Evolutionary conservation across 2,797 vertebrate genomes (phyloP), one percentile per base, ranked within the genome.

Genomic region (Salarias fasciatus): DNA sequence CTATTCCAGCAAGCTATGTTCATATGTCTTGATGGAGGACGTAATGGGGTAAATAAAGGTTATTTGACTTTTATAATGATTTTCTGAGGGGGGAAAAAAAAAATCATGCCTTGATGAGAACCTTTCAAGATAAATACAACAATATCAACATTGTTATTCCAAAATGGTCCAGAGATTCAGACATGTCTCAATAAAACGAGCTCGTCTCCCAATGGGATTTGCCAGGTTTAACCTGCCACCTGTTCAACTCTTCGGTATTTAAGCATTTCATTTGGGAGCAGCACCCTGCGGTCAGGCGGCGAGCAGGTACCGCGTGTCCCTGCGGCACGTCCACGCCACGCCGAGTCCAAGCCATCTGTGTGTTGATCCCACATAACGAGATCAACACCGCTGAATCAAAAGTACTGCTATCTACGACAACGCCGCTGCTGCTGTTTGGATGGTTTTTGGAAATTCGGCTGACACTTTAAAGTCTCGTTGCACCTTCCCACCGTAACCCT

Each of bases 331-430:
- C 38, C 24, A 43, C 31, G 33, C 5, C 24, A 43, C 31, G 33
- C 36, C 37, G 37, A 41, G 13, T 31, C 35, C 33, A 38, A 67
- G 55, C 35, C 43, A 47, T 68, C 44, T 68, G 46, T 31, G 4
- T 33, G 38, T 47, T 41, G 62, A 55, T 53, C 18, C 37, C 11
- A 12, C 51, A 47, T 44, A 40, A 42, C 42, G 18, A 35, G 12
- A 13, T 55, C 38, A 11, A 45, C 46, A 57, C 37, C 31, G 56
- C 24, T 18, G 35, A 47, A 58, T 59, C 36, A 68, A 59, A 45
- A 47, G 9, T n/a, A 46, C 40, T 43, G 40, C 33, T 63, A 37
- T 59, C 35, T 50, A 28, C 11, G 69, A 51, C 15, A 49, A 51
- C 57, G 44, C 47, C 5, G 14, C 28, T 41, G 24, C 33, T 31